These are phyloP conservation scores for Melanargia galathea DNA, from an alignment of 2,888 invertebrate species.

Conservation along the genomic window DNA sequence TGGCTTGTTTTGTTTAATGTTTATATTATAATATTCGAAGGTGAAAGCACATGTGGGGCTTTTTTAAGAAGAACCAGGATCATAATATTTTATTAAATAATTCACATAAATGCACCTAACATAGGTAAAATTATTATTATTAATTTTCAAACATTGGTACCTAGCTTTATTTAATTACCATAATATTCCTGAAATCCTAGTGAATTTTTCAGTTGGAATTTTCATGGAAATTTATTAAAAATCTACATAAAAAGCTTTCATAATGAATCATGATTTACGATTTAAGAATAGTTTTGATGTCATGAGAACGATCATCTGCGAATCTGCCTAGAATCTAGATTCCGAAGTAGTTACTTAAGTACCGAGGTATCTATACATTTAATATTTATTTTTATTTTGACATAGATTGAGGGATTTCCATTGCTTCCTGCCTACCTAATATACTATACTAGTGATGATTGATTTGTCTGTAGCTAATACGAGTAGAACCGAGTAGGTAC, in stretches of 20 bases:
- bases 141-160: background rate
- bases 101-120: background rate
- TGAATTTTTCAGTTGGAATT: background rate
- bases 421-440: too few relatives aligned
- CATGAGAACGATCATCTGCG: slow-evolving; percentile 30
- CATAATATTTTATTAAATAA: slow-evolving; percentile 42
- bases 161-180: too few relatives aligned
- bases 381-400: too few relatives aligned
- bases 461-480: too few relatives aligned
- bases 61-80: slow-evolving; percentile 51
- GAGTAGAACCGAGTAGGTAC: too few relatives aligned
- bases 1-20: slow-evolving; percentile 39
- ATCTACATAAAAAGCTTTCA: background rate
- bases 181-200: too few relatives aligned
- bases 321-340: background rate
- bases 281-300: background rate
- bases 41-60: slow-evolving; percentile 55
- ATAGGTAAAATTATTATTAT: background rate
- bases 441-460: too few relatives aligned
- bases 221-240: background rate
- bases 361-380: too few relatives aligned
- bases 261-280: background rate
- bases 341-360: too few relatives aligned
- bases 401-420: too few relatives aligned
- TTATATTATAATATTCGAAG: slow-evolving; percentile 40